These are phyloP conservation scores for Musca domestica DNA, from an alignment of 1,140 invertebrate genomes.

Conservation along the genomic window DNA sequence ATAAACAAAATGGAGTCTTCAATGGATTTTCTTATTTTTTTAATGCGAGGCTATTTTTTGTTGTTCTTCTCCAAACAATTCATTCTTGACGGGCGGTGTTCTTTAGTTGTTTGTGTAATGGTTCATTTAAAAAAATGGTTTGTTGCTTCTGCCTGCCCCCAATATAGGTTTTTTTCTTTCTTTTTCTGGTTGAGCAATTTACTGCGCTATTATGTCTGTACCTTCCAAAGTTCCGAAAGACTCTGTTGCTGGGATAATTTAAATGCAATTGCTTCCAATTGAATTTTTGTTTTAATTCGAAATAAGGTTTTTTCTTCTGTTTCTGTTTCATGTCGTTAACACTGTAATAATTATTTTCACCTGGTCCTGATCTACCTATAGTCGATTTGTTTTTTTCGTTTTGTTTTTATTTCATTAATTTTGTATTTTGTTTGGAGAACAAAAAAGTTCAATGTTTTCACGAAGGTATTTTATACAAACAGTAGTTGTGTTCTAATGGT, in stretches of 20 bases:
- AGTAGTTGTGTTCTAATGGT: no score
- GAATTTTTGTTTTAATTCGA: no score
- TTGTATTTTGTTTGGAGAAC: no score
- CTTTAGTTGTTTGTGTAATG: no score
- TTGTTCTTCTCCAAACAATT: background rate
- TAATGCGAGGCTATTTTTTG: background rate
- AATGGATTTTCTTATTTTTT: background rate
- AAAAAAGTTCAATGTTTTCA: no score
- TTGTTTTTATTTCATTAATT: background rate
- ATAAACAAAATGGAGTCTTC: conserved; percentile 19
- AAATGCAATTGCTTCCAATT: no score
- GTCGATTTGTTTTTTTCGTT: background rate
- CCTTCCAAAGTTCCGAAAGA: background rate
- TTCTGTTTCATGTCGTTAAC: conserved; percentile 3
- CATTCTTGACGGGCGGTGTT: no score
- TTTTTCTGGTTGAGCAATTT: background rate
- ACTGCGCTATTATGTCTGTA: background rate
- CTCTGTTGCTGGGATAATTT: no score
- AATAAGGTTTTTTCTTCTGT: background rate
- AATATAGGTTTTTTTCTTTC: background rate
- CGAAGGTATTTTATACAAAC: no score
- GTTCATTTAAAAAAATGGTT: background rate
- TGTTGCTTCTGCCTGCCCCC: background rate
- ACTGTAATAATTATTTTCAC: conserved; percentile 4
- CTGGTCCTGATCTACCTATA: conserved; percentile 2